phyloP scores from a whole-genome alignment of 2,797 vertebrate species.

The Poliocrania exsul region DNA sequence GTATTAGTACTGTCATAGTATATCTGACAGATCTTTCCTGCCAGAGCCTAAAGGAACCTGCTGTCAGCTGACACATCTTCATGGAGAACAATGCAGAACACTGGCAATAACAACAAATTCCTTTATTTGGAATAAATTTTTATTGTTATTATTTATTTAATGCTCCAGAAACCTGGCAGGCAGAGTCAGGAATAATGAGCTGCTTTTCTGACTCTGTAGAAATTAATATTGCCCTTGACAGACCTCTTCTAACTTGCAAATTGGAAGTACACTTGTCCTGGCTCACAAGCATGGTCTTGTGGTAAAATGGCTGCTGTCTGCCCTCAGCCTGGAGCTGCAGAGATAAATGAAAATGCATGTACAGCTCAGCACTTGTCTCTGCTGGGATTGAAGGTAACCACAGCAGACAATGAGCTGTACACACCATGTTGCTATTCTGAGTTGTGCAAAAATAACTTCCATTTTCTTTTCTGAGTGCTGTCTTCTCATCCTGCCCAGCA shows the following conservation, averaged over 20 bases:
- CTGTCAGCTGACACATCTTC: neutral
- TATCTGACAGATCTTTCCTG: neutral
- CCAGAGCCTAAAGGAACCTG: neutral
- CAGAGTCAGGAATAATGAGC: neutral
- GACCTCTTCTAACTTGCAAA: neutral
- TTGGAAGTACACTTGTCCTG: neutral
- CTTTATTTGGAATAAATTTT: neutral
- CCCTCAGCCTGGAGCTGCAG: neutral
- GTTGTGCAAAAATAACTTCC: slow-evolving; percentile 59
- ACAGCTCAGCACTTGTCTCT: neutral
- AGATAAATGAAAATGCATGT: neutral
- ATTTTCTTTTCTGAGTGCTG: neutral
- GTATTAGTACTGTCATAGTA: neutral
- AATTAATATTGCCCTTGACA: slow-evolving; percentile 21
- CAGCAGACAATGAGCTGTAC: neutral
- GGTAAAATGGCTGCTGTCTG: neutral
- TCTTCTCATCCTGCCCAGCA: neutral
- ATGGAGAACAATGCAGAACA: neutral
- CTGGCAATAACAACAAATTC: neutral
- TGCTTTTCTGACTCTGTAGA: neutral
- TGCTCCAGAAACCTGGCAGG: neutral
- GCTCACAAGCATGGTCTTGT: neutral
- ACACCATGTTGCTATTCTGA: neutral
- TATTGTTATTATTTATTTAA: neutral
- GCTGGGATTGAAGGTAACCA: slow-evolving; percentile 16